These are phyloP conservation scores for Pherbina coryleti DNA, from an alignment of 2,888 invertebrate species.

Conservation along the genomic window DNA sequence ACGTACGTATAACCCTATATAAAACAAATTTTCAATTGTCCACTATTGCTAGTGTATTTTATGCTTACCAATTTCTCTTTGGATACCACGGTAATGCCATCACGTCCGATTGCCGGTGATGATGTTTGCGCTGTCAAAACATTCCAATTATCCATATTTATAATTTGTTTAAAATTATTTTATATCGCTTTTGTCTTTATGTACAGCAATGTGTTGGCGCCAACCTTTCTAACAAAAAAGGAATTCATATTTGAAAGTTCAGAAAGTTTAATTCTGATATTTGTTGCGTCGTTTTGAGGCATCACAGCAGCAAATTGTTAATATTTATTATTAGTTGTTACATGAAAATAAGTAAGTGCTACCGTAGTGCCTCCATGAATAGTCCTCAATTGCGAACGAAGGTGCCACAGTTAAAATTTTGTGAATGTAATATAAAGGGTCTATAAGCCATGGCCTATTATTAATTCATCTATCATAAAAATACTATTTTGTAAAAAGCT, in stretches of 20 bases:
- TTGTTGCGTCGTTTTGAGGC: not conserved
- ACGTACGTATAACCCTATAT: no score
- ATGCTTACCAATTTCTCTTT: slow-evolving; percentile 66
- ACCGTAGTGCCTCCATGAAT: slow-evolving; percentile 21
- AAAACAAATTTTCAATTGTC: no score
- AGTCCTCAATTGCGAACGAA: slow-evolving; percentile 22
- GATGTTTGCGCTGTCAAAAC: slow-evolving; percentile 77
- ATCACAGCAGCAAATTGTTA: slow-evolving; percentile 17
- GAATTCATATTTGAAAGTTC: slow-evolving; percentile 16
- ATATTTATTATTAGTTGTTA: not conserved
- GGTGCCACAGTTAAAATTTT: slow-evolving; percentile 13
- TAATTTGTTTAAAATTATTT: slow-evolving; percentile 2
- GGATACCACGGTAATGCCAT: slow-evolving; percentile 69
- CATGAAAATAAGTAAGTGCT: not conserved
- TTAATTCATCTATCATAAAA: no score
- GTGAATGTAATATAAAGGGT: slow-evolving; percentile 17
- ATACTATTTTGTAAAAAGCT: not conserved
- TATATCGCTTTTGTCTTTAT: not conserved
- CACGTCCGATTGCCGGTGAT: slow-evolving; percentile 78
- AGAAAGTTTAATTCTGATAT: not conserved
- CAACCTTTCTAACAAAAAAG: slow-evolving; percentile 29
- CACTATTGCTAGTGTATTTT: no score
- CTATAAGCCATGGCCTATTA: not conserved
- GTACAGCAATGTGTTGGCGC: slow-evolving; percentile 10
- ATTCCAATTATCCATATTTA: slow-evolving; percentile 80